phyloP scores from a whole-genome alignment of 2,888 invertebrate genomes.

The Plutella xylostella region DNA sequence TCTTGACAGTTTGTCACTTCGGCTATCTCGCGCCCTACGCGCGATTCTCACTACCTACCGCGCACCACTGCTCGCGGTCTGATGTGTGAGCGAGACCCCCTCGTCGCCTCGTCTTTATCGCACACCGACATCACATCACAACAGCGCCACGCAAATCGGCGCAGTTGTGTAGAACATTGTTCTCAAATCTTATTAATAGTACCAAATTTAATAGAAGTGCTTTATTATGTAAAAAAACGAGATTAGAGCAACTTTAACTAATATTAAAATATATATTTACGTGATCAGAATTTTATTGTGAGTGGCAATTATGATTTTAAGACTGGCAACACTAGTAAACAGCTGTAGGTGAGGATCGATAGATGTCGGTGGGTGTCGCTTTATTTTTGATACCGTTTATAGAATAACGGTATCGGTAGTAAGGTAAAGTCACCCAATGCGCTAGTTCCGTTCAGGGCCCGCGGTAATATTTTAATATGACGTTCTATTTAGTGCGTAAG shows the following conservation, averaged over 20 bases:
- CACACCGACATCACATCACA: background rate
- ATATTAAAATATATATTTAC: too few relatives aligned
- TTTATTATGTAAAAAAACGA: background rate
- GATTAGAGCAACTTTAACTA: too few relatives aligned
- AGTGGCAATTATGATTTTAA: background rate
- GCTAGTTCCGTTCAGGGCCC: constrained; percentile 43
- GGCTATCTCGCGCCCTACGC: constrained; percentile 58
- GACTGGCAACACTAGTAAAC: constrained; percentile 43
- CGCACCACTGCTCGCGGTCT: constrained; percentile 44
- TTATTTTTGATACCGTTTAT: constrained; percentile 55
- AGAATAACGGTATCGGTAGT: constrained; percentile 56
- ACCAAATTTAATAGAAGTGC: background rate
- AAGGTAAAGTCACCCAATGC: constrained; percentile 48
- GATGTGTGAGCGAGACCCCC: constrained; percentile 27
- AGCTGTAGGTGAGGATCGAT: constrained; percentile 61
- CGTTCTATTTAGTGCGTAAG: constrained; percentile 32
- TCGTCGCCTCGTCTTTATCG: background rate
- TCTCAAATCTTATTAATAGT: background rate
- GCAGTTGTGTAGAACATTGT: background rate
- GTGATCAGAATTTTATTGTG: background rate
- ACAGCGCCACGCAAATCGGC: background rate
- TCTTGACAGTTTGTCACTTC: constrained; percentile 59
- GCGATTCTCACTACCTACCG: constrained; percentile 32
- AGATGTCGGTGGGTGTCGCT: constrained; percentile 67
- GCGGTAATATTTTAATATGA: constrained; percentile 50